Base-by-base conservation (phyloP, 2,888 invertebrate species). In the Patella depressa region DNA sequence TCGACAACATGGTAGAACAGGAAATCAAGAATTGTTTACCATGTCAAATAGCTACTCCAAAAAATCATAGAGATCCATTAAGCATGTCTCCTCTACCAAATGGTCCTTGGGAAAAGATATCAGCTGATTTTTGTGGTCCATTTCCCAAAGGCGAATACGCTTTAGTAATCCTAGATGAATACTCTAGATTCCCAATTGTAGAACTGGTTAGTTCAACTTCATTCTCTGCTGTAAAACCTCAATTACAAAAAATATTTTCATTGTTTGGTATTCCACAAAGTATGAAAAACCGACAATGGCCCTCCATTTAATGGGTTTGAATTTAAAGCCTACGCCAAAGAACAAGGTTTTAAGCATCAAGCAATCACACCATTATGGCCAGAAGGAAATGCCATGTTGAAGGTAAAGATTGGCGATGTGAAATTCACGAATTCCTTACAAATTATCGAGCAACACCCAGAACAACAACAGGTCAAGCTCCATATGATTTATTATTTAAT, bases 301-400 rank as follows among this genome's bases (percentile, higher is more conserved):
- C 80, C 81, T 17, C 82, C 82, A 17, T 83, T 83, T 59, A 75
- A 81, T n/a, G 78, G 82, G n/a, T 45, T 45, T 45, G 34, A 45
- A 45, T 45, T 45, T 45, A 57, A 57, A 57, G n/a, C n/a, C 15
- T 57, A 57, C 2, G 15, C n/a, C 17, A 57, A 17, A 1, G 57
- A 57, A 15, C 74, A 80, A 15, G 78, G 82, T 34, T 85, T 85
- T 24, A 73, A 79, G 53, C 84, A 85, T 65, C 76, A 80, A n/a
- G 74, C 74, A 53, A 81, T 82, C 4, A 82, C 81, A 19, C 81
- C 82, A 14, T 53, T 82, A 53, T 80, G 81, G 79, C 81, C 85
- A 19, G 71, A 80, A 70, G 81, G 82, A n/a, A 85, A 83, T 76
- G 82, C 80, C 14, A 57, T 57, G n/a, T 57, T 4, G 57, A 57